phyloP scores from a whole-genome alignment of 2,113 vertebrate genomes.

The Ailuropoda melanoleuca region DNA sequence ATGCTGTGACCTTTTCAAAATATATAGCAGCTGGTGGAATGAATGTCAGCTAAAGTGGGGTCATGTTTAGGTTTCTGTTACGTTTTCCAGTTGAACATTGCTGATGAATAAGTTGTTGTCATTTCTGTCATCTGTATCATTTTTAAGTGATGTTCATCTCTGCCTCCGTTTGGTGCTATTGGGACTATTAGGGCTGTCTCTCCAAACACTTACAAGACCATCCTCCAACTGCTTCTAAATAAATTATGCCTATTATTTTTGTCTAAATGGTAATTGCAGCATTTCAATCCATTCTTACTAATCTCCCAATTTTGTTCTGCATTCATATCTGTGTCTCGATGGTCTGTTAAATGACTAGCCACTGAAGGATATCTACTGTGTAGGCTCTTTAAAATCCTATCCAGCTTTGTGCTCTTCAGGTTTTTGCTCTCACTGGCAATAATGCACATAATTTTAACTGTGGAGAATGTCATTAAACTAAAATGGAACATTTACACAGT shows the following conservation, averaged over 20 bases:
- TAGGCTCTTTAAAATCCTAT: constrained; percentile 65
- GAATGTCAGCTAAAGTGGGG: constrained; percentile 82
- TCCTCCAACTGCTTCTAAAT: constrained; percentile 57
- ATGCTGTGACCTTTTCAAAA: constrained; percentile 76
- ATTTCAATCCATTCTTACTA: constrained; percentile 44
- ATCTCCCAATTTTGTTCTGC: neutral
- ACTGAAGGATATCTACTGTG: neutral
- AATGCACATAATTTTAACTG: constrained; percentile 76
- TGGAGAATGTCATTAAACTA: constrained; percentile 77
- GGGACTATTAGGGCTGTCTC: neutral
- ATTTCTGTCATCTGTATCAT: constrained; percentile 80
- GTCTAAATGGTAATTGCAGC: constrained; percentile 59
- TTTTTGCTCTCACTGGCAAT: constrained; percentile 69
- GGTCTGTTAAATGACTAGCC: constrained; percentile 33
- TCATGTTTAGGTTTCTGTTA: constrained; percentile 83
- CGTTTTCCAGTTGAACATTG: constrained; percentile 69
- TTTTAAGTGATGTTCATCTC: constrained; percentile 77
- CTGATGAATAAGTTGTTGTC: constrained; percentile 84
- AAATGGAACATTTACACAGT: constrained; percentile 77
- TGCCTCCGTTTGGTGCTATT: constrained; percentile 56
- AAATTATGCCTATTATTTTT: constrained; percentile 73
- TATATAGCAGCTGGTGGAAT: constrained; percentile 81
- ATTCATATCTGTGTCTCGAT: neutral
- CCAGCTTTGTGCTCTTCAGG: constrained; percentile 69
- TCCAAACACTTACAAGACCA: neutral